Evolutionary conservation across 2,888 invertebrate genomes (phyloP), one percentile per base, ranked within the genome.

Genomic region (Synanthedon vespiformis): DNA sequence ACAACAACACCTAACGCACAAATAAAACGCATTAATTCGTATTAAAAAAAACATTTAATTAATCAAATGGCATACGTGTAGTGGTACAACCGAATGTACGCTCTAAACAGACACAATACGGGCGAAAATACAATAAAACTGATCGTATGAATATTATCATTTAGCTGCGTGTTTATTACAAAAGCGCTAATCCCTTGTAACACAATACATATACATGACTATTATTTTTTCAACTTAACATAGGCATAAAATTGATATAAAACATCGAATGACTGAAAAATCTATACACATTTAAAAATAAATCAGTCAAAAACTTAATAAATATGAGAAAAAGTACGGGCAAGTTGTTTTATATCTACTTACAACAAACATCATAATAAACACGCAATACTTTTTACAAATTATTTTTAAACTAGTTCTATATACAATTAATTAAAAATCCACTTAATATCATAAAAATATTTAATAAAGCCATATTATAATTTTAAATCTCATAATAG

Each of bases 231-330:
- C 73, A 74, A 74, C 70, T 69, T 74, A 71, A 16, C 63, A 64
- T 65, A 66, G 61, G 56, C 13, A 58, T 65, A 63, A 22, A 34
- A 8, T 34, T 34, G 34, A 16, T 16, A 27, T 41, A 41, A 13
- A 41, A 41, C 13, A 60, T 59, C 61, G 54, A 51, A 56, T 53
- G 53, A 54, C 56, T 56, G 61, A 65, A 65, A 62, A 44, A 48
- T 16, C 16, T 48, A 48, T 48, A 48, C 65, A 53, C 73, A 75
- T 76, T 69, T 34, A 70, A 16, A 78, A 76, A 80, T 72, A 77
- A 77, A 78, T 84, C 85, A 84, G 85, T 84, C 85, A 77, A 78
- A 71, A 67, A 67, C 70, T 68, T 68, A 82, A 74, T 68, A 72
- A 34, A 2, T 34, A 34, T 34, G 10, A 34, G 34, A 68, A 74